Evolutionary conservation across 1,140 invertebrate genomes (phyloP).

Genomic region (Cephus cinctus): DNA sequence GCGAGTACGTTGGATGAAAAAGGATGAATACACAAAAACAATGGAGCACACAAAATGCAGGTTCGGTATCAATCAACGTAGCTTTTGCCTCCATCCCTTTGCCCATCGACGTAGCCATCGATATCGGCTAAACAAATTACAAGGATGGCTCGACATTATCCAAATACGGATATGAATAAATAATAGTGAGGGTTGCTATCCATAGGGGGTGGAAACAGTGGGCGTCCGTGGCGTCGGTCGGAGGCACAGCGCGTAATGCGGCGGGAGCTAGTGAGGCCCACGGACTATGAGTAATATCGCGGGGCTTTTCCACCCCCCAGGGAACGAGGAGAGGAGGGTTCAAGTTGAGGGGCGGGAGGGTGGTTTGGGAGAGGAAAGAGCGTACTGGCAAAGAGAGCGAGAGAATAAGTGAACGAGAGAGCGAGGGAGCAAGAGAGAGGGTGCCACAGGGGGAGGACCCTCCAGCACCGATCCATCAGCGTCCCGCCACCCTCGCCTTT

Average conservation of each 20-base stretch:
- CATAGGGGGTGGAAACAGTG: conserved; percentile 26
- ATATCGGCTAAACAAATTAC: background rate
- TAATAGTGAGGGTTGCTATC: conserved; percentile 34
- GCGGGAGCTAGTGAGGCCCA: conserved; percentile 11
- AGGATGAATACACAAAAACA: too few species aligned
- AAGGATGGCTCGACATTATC: background rate
- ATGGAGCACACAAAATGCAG: too few species aligned
- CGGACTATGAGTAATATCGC: conserved; percentile 56
- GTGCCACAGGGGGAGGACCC: conserved; percentile 47
- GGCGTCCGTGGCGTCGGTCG: conserved; percentile 12
- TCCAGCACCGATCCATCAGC: conserved; percentile 57
- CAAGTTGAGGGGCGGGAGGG: conserved; percentile 18
- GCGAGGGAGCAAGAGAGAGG: conserved; percentile 11
- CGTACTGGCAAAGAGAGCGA: conserved; percentile 25
- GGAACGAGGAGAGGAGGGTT: conserved; percentile 27
- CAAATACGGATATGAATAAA: conserved; percentile 37
- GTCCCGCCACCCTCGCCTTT: conserved; percentile 57
- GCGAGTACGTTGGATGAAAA: too few species aligned
- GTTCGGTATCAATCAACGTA: background rate
- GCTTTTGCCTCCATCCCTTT: too few species aligned
- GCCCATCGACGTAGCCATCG: conserved; percentile 2
- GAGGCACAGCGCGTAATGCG: conserved; percentile 22
- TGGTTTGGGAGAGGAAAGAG: conserved; percentile 26
- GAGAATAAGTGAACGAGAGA: conserved; percentile 11
- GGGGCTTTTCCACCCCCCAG: conserved; percentile 49